Base-by-base conservation (phyloP, 2,888 invertebrate genomes). In the Laspeyria flexula region DNA sequence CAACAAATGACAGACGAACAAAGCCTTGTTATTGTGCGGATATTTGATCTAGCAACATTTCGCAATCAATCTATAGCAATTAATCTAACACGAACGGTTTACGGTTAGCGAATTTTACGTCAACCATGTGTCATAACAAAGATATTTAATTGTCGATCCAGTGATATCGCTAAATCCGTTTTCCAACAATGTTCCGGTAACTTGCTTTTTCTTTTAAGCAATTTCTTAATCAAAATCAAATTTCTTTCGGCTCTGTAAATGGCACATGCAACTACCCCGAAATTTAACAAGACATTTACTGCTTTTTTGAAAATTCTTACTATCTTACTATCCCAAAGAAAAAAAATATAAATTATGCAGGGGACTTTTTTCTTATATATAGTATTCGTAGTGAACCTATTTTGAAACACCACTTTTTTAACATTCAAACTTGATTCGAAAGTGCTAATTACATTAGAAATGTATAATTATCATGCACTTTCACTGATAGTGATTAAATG, bases 41-140 rank as follows among this genome's bases (percentile, higher is more conserved):
- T 52, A 56, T 57, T 63, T 35, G 39, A 35, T 46, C 31, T 23
- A 25, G 40, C 45, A 41, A 37, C 33, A 34, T 46, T 18, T 30
- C 47, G 33, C 47, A 37, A 55, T 63, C 60, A 60, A 63, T 60
- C 47, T 55, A 46, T 38, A 47, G 50, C 55, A 56, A 68, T 68
- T 65, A 58, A 53, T 63, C 46, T 41, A 5, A n/a, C 42, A 37
- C 46, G 38, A 44, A 52, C 21, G 47, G 47, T 49, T 48, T 51
- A 60, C 48, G 50, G 45, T 35, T 59, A 60, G 57, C 60, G 51
- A 60, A 58, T 66, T 60, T 54, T 51, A 54, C 44, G 54, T 60
- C 54, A 50, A 55, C 58, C 53, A 40, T 27, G 29, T 31, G 18
- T 30, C 12, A 38, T 49, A 30, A 39, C n/a, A n/a, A n/a, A n/a